Conservation (phyloP, 1,140 invertebrate species). For the Temnothorax curvispinosus region DNA sequence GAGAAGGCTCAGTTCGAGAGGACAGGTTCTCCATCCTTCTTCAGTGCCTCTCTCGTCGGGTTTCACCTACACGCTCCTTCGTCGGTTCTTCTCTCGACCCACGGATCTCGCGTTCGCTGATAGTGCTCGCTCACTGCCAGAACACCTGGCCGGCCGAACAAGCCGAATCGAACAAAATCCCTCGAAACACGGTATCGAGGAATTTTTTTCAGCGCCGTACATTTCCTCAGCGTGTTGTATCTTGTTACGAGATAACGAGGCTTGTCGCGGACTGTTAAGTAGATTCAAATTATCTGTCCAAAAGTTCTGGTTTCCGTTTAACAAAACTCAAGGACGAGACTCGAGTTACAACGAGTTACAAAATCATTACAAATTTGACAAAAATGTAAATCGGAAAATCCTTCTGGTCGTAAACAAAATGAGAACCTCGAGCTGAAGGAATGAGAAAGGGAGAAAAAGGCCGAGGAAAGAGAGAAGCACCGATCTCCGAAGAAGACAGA, state of each 20-base stretch:
- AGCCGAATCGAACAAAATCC: constrained; percentile 20
- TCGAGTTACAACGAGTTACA: neutral
- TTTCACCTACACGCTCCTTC: constrained; percentile 39
- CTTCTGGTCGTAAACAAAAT: constrained; percentile 68
- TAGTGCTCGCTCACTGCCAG: constrained; percentile 64
- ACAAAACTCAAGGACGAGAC: neutral
- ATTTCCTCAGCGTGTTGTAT: neutral
- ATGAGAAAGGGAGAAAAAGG: neutral
- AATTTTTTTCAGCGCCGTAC: neutral
- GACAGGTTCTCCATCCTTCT: constrained; percentile 52
- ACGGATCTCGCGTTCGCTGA: constrained; percentile 67
- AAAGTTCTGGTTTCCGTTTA: neutral
- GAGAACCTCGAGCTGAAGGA: constrained; percentile 56
- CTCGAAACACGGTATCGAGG: neutral
- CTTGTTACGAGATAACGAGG: constrained; percentile 36
- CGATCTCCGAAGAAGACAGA: constrained; percentile 24
- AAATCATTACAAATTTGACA: neutral
- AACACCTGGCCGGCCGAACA: neutral
- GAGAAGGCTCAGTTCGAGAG: constrained; percentile 42
- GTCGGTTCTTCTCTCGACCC: constrained; percentile 38
- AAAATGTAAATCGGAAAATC: neutral
- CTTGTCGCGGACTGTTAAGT: neutral
- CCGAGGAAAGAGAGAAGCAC: constrained; percentile 47
- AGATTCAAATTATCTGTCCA: neutral
- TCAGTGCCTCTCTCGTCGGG: constrained; percentile 15